Conservation (phyloP, 2,113 vertebrate genomes). For the Megalops atlanticus region DNA sequence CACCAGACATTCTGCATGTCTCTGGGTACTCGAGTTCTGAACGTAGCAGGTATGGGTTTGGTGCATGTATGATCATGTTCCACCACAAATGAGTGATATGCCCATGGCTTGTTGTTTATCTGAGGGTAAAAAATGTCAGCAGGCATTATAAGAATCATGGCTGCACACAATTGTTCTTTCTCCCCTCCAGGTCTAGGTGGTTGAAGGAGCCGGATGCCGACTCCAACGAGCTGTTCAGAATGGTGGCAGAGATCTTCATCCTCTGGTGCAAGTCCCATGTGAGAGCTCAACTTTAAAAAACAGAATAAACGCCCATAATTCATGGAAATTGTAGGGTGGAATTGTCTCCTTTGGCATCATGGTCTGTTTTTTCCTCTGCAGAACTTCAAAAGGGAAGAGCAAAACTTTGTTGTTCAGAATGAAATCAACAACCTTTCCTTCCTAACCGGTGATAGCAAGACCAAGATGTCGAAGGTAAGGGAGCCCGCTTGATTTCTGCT, state of each 20-base stretch:
- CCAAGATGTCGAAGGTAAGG: conserved; percentile 96
- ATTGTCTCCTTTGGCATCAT: background rate
- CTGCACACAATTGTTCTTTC: background rate
- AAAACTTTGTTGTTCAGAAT: conserved; percentile 99
- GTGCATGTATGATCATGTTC: background rate
- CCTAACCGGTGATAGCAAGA: conserved; percentile 95
- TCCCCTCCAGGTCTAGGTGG: conserved; percentile 86
- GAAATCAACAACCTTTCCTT: conserved; percentile 99
- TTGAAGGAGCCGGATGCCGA: conserved; percentile 89
- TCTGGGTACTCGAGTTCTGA: background rate
- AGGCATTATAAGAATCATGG: too few species aligned
- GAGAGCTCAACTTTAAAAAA: conserved; percentile 63
- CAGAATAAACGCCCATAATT: background rate
- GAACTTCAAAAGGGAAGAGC: conserved; percentile 99
- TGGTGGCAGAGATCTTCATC: conserved; percentile 98
- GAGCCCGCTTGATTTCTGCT: background rate
- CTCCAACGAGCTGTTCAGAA: conserved; percentile 93
- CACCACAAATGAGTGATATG: background rate
- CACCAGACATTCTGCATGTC: background rate
- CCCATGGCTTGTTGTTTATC: background rate
- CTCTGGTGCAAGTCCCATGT: conserved; percentile 98
- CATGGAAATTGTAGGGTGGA: background rate
- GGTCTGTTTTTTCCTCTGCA: conserved; percentile 48
- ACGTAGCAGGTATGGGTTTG: too few species aligned
- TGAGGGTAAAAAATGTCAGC: too few species aligned